Evolutionary conservation across 2,888 invertebrate species (phyloP).

Genomic region (Uloborus plumipes): DNA sequence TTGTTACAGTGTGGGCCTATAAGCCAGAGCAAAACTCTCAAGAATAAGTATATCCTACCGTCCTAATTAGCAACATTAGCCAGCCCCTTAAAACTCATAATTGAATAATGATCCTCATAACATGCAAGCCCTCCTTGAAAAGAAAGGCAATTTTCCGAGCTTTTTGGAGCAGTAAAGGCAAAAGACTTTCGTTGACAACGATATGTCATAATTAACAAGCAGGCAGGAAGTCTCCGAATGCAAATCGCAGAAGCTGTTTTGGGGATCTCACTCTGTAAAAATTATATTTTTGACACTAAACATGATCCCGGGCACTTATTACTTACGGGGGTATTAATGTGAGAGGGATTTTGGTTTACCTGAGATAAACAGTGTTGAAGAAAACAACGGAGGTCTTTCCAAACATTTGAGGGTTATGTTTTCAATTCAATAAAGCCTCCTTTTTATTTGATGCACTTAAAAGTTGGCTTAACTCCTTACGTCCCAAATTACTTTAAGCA

Average conservation of each 20-base stretch:
- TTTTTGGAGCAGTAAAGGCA: slow-evolving; percentile 1
- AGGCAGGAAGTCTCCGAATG: not conserved
- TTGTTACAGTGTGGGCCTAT: too few relatives aligned
- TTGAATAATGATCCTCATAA: slow-evolving; percentile 52
- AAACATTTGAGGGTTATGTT: too few relatives aligned
- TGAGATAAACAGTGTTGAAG: too few relatives aligned
- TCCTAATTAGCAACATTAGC: slow-evolving; percentile 53
- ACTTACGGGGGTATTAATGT: too few relatives aligned
- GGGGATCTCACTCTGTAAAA: slow-evolving; percentile 37
- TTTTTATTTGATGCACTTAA: too few relatives aligned
- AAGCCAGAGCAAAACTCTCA: too few relatives aligned
- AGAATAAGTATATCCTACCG: too few relatives aligned
- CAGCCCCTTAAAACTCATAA: slow-evolving; percentile 48
- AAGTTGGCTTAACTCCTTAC: too few relatives aligned
- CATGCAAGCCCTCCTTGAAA: slow-evolving; percentile 11
- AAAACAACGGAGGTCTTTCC: too few relatives aligned
- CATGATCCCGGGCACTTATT: not conserved
- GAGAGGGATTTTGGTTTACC: too few relatives aligned
- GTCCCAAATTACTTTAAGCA: too few relatives aligned
- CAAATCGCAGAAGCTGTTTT: slow-evolving; percentile 2
- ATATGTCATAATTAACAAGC: slow-evolving; percentile 46
- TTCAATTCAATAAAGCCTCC: too few relatives aligned
- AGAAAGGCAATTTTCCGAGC: slow-evolving; percentile 31
- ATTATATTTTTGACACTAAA: slow-evolving; percentile 58
- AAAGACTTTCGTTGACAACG: slow-evolving; percentile 17